Conservation (phyloP, 2,797 vertebrate genomes). For the Natrix natrix region DNA sequence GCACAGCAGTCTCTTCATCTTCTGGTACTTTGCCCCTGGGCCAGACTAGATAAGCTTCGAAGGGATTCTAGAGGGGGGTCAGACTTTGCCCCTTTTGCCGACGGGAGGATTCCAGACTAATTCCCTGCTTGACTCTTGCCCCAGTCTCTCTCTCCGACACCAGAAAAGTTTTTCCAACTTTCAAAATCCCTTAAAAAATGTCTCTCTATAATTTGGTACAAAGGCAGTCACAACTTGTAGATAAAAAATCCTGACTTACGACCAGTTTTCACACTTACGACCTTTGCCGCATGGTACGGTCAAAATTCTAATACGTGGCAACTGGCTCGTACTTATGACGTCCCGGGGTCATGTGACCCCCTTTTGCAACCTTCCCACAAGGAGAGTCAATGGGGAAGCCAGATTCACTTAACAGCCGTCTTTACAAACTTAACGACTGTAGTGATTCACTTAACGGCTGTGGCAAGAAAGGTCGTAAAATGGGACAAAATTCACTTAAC, state of each 20-base stretch:
- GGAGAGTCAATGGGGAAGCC: no score
- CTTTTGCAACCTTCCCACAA: no score
- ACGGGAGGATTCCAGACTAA: background rate
- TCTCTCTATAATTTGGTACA: background rate
- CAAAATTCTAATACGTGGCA: no score
- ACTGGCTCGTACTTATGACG: no score
- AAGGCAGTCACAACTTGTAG: background rate
- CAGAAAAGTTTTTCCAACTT: background rate
- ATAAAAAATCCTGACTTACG: background rate
- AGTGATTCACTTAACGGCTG: no score
- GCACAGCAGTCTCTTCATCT: background rate
- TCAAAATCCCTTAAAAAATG: background rate
- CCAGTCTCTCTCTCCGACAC: background rate
- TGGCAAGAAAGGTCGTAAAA: background rate
- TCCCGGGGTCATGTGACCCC: no score
- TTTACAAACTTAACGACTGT: no score
- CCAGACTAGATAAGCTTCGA: background rate
- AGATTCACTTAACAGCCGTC: no score
- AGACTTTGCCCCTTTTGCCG: background rate
- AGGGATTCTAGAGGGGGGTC: background rate
- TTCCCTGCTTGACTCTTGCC: background rate
- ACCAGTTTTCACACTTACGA: no score
- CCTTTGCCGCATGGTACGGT: no score
- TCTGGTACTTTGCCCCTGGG: background rate
- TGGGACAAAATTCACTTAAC: background rate